Evolutionary conservation across 2,888 invertebrate genomes (phyloP).

Genomic region (Cerastis rubricosa): DNA sequence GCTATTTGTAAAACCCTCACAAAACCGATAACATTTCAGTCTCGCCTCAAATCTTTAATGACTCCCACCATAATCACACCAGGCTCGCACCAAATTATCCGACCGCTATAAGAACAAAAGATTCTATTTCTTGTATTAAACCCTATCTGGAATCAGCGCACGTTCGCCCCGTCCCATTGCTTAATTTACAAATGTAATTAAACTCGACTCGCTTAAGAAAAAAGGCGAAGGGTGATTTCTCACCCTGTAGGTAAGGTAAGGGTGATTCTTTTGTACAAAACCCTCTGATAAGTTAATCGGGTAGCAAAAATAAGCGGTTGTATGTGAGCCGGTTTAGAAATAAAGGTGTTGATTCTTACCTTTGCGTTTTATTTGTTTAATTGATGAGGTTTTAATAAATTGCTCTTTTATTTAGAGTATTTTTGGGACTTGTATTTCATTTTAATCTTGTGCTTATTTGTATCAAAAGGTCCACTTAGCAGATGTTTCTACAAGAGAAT

Average conservation of each 20-base stretch:
- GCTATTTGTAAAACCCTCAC: conserved; percentile 26
- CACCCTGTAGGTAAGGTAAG: conserved; percentile 58
- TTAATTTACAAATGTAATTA: conserved; percentile 71
- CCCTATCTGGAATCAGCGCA: conserved; percentile 59
- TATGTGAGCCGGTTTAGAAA: conserved; percentile 60
- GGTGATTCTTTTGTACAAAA: conserved; percentile 62
- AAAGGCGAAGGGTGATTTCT: conserved; percentile 63
- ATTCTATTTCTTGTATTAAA: conserved; percentile 64
- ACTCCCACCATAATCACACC: conserved; percentile 54
- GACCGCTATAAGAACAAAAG: conserved; percentile 60
- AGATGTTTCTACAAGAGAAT: too few species aligned
- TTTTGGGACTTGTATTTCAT: background rate
- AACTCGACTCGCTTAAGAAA: conserved; percentile 61
- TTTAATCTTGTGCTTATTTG: background rate
- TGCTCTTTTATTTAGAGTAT: background rate
- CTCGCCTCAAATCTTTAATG: conserved; percentile 49
- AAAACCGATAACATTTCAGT: conserved; percentile 38
- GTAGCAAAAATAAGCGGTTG: conserved; percentile 58
- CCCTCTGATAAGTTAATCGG: conserved; percentile 67
- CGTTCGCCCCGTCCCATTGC: conserved; percentile 66
- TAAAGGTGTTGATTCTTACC: conserved; percentile 45
- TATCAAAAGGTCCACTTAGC: background rate
- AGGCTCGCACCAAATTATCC: conserved; percentile 59
- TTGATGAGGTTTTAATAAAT: conserved; percentile 18
- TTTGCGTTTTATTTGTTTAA: conserved; percentile 29